phyloP scores from a whole-genome alignment of 2,888 invertebrate species.

The Metellina segmentata region DNA sequence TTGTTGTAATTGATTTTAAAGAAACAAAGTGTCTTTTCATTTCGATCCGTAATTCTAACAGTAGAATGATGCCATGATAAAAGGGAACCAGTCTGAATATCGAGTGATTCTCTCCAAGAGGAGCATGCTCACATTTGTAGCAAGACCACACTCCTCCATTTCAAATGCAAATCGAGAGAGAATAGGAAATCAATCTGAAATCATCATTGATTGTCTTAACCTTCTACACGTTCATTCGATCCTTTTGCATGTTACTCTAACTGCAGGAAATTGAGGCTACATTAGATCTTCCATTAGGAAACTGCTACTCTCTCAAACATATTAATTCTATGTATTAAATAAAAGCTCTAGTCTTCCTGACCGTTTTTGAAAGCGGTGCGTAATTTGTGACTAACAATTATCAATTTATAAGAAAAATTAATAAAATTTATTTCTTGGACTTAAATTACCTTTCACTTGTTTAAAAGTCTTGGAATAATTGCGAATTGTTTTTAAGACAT shows the following conservation, averaged over 20 bases:
- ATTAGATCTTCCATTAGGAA: too few species aligned
- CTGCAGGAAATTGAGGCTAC: not conserved
- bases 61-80: not conserved
- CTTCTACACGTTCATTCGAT: not conserved
- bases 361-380: too few species aligned
- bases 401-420: too few species aligned
- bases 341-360: too few species aligned
- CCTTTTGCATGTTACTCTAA: not conserved
- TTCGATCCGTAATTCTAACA: not conserved
- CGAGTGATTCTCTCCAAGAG: not conserved
- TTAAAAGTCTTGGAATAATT: too few species aligned
- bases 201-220: slow-evolving; percentile 16
- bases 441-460: too few species aligned
- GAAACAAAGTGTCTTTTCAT: not conserved
- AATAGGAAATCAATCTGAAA: slow-evolving; percentile 46
- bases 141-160: slow-evolving; percentile 9
- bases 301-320: too few species aligned
- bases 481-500: too few species aligned
- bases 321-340: too few species aligned
- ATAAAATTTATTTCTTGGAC: too few species aligned
- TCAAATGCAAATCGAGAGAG: slow-evolving; percentile 49
- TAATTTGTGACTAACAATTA: too few species aligned
- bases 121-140: not conserved
- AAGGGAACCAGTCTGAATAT: slow-evolving; percentile 7
- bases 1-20: not conserved